These are phyloP conservation scores for Andrena bucephala DNA, from an alignment of 2,888 invertebrate species.

Conservation along the genomic window DNA sequence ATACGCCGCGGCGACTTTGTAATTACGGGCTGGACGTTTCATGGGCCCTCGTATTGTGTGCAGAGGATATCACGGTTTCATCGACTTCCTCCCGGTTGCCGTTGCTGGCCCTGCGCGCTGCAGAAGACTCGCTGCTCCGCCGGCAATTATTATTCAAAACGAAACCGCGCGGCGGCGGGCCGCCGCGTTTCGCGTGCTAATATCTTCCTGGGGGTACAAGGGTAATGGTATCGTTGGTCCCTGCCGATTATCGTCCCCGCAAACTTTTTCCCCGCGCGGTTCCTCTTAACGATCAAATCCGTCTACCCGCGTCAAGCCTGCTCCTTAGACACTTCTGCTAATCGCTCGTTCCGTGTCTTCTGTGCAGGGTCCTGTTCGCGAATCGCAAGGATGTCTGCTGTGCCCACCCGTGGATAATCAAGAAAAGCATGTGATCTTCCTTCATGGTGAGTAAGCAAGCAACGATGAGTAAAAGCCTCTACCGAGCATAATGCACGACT, in stretches of 20 bases:
- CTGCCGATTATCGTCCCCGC: slow-evolving; percentile 40
- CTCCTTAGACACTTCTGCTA: background rate
- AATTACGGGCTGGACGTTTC: slow-evolving; percentile 29
- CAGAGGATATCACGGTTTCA: slow-evolving; percentile 38
- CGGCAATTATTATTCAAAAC: slow-evolving; percentile 44
- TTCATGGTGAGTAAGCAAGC: slow-evolving; percentile 18
- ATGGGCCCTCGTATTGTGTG: slow-evolving; percentile 21
- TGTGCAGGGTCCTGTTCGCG: slow-evolving; percentile 19
- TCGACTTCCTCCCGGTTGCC: slow-evolving; percentile 28
- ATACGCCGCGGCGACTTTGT: slow-evolving; percentile 31
- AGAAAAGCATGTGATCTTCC: slow-evolving; percentile 30
- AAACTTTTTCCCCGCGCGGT: background rate
- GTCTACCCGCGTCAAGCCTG: background rate
- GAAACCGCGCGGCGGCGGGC: slow-evolving; percentile 8
- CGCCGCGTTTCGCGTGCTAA: slow-evolving; percentile 39
- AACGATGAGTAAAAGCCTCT: background rate
- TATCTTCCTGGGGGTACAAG: slow-evolving; percentile 49
- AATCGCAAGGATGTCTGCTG: slow-evolving; percentile 28
- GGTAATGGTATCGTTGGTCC: slow-evolving; percentile 42
- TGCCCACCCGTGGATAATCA: slow-evolving; percentile 15
- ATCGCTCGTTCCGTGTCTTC: background rate
- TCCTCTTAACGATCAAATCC: background rate
- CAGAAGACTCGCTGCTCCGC: slow-evolving; percentile 5
- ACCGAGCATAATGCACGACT: background rate
- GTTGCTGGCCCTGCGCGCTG: no score